These are phyloP conservation scores for Echinops telfairi DNA, from an alignment of 2,113 vertebrate genomes.

Conservation along the genomic window DNA sequence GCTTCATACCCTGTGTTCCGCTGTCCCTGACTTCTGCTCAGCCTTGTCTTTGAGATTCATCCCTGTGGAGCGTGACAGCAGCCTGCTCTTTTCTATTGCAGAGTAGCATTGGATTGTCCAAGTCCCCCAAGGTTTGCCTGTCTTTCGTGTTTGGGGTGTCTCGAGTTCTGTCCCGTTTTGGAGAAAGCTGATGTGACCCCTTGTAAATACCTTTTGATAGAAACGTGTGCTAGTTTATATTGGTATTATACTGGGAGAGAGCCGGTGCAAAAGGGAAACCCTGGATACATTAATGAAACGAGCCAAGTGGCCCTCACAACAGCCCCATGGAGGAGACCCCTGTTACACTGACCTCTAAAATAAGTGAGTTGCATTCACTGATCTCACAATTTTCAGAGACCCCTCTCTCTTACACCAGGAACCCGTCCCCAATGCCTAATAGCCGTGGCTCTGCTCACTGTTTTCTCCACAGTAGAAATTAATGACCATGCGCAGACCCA, in stretches of 20 bases:
- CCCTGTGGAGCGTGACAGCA: accelerated
- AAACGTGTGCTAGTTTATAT: background rate
- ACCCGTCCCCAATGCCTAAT: too few relatives aligned
- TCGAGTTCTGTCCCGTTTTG: background rate
- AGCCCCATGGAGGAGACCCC: background rate
- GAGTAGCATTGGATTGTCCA: background rate
- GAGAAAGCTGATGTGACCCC: background rate
- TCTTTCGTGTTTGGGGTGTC: background rate
- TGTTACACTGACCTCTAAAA: background rate
- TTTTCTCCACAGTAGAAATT: background rate
- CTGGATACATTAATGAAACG: background rate
- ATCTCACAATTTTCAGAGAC: background rate
- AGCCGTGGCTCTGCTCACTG: background rate
- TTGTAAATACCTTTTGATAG: background rate
- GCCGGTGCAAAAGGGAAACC: background rate
- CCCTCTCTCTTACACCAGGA: background rate
- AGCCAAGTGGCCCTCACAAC: background rate
- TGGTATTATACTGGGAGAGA: background rate
- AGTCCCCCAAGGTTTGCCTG: background rate
- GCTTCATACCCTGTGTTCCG: background rate
- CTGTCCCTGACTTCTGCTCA: background rate
- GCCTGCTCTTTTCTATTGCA: background rate
- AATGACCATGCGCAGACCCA: background rate
- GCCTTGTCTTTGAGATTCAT: background rate
- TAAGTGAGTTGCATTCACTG: background rate